Conservation (phyloP, 2,888 invertebrate genomes). For the Trilocha varians region DNA sequence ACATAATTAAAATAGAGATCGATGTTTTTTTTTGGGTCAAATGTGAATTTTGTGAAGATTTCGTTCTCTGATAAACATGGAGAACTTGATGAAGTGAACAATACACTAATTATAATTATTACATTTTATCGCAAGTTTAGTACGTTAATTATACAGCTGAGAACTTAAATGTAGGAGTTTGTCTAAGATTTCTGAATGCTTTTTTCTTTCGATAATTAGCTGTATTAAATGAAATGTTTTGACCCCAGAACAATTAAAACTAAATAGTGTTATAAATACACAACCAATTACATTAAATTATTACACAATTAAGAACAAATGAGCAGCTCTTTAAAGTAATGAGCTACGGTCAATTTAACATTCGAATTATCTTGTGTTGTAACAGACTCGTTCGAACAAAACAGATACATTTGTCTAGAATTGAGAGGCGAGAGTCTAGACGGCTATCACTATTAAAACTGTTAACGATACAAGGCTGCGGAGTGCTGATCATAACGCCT, state of each 20-base stretch:
- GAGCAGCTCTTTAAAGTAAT: slow-evolving; percentile 31
- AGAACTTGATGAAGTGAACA: too few relatives aligned
- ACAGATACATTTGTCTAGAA: slow-evolving; percentile 29
- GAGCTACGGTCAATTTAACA: slow-evolving; percentile 46
- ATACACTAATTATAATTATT: too few relatives aligned
- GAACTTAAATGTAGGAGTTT: too few relatives aligned
- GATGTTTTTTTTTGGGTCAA: too few relatives aligned
- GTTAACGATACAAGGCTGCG: slow-evolving; percentile 26
- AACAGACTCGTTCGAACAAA: slow-evolving; percentile 20
- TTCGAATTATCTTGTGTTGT: slow-evolving; percentile 26
- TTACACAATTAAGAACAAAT: slow-evolving; percentile 28
- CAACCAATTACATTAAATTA: slow-evolving; percentile 6
- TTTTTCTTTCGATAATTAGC: too few relatives aligned
- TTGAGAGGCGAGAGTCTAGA: too few relatives aligned
- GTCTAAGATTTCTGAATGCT: too few relatives aligned
- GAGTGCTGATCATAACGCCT: slow-evolving; percentile 26
- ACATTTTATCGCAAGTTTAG: too few relatives aligned
- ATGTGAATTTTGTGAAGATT: too few relatives aligned
- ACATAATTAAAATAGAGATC: too few relatives aligned
- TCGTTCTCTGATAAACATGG: too few relatives aligned
- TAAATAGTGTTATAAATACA: slow-evolving; percentile 23
- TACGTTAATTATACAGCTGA: too few relatives aligned
- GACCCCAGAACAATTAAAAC: background rate
- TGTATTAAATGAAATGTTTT: background rate
- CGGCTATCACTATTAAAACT: slow-evolving; percentile 19